Evolutionary conservation across 2,113 vertebrate species (phyloP).

Genomic region (Tretioscincus oriximinensis): DNA sequence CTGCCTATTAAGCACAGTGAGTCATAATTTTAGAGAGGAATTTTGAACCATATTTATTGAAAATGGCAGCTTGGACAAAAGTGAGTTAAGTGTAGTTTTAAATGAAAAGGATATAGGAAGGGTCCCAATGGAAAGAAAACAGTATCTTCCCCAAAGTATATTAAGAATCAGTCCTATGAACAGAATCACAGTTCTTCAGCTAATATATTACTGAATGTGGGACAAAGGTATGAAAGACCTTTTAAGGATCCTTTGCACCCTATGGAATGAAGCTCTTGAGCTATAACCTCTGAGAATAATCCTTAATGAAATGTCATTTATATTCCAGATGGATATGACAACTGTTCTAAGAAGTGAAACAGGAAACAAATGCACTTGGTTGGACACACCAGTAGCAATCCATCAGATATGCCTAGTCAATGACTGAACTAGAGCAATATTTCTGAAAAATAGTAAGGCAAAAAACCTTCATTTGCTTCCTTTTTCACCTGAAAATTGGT

Average conservation of each 20-base stretch:
- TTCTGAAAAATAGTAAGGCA: slow-evolving; percentile 51
- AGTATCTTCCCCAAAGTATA: slow-evolving; percentile 41
- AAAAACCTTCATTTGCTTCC: not conserved
- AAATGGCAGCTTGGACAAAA: slow-evolving; percentile 52
- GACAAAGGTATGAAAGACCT: slow-evolving; percentile 43
- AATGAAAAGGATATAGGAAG: slow-evolving; percentile 48
- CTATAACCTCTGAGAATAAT: slow-evolving; percentile 60
- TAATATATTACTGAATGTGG: slow-evolving; percentile 16
- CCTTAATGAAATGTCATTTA: slow-evolving; percentile 68
- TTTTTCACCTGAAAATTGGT: too few species aligned
- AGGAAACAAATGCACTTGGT: too few species aligned
- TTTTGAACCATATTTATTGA: slow-evolving; percentile 56
- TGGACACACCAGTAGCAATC: not conserved
- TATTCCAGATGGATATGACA: slow-evolving; percentile 70
- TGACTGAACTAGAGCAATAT: slow-evolving; percentile 41
- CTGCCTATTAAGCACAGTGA: slow-evolving; percentile 51
- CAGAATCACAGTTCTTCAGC: not conserved
- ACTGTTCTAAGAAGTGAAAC: slow-evolving; percentile 61
- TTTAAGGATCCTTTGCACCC: slow-evolving; percentile 43
- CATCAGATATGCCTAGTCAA: slow-evolving; percentile 61
- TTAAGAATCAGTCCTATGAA: slow-evolving; percentile 39
- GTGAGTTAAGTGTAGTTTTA: slow-evolving; percentile 52
- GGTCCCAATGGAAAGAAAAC: slow-evolving; percentile 41
- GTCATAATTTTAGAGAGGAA: slow-evolving; percentile 36
- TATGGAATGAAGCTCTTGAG: slow-evolving; percentile 50